Evolutionary conservation across 2,888 invertebrate genomes (phyloP), one percentile per base, ranked within the genome.

Genomic region (Hoplodrina ambigua): DNA sequence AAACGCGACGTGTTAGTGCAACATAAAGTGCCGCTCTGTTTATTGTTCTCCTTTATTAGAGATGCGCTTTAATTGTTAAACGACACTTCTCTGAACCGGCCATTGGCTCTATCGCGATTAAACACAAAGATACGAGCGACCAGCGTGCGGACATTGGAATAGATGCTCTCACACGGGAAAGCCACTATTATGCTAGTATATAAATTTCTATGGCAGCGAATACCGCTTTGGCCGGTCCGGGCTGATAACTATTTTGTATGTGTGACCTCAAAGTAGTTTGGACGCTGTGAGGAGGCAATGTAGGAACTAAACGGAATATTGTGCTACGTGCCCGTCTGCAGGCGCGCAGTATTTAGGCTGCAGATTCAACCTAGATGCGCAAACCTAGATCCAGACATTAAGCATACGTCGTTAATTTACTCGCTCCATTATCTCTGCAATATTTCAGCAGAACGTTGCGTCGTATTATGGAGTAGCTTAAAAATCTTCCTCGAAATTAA

Each of bases 341-440:
- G 59, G 57, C 62, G 75, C 69, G 70, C 79, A 69, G 49, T 79
- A 80, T 82, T 79, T 69, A 70, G 82, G 75, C 75, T 72, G 70
- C 65, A 72, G 60, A 75, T 73, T 80, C 59, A 75, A 78, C 80
- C 78, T 66, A 68, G 72, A 61, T 76, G 72, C 72, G 58, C 69
- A 72, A 71, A 78, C 68, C 58, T 62, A 79, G 67, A 80, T 61
- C 69, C 59, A 58, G 64, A 78, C 75, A 82, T 85, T 83, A 80
- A 79, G 75, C 79, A 81, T 79, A 84, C 78, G 82, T 74, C 82
- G 81, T 87, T 85, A 87, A 85, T 86, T 84, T 81, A 83, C 82
- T 80, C 81, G 72, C 62, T 52, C 82, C 82, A 84, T 87, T 84
- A 85, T 78, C 72, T 84, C 80, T 81, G 76, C 79, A 81, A 78